Evolutionary conservation across 92 coral and sea anemone species (phyloP), one percentile per base, ranked within the genome.

Genomic region (Epizoanthus scotinus): DNA sequence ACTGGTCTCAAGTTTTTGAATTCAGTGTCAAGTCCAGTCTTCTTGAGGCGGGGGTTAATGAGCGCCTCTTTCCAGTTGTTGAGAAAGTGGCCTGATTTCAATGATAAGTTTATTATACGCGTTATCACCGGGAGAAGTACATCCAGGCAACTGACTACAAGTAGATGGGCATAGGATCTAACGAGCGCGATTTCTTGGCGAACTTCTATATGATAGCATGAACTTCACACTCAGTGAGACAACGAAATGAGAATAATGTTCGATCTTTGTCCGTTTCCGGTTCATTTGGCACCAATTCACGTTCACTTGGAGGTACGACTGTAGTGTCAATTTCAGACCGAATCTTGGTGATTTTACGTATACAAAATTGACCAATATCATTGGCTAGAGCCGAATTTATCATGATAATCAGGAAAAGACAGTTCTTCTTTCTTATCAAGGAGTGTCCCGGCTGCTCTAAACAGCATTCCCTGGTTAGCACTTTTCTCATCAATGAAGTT

Each of bases 391-490:
- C 31, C 5, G 83, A 77, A n/a, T 50, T n/a, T 67, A 8, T 77
- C 47, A 15, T 67, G 67, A 82, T 73, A 74, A 0, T 49, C 64
- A 22, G 73, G 83, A 56, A 78, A 67, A 20, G 67, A 64, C 61
- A 53, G 55, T 18, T 26, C 68, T 22, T 73, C 59, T 15, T 60
- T 66, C 79, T 22, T 78, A 59, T 83, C 86, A 14, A 89, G 82
- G 50, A 89, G 89, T 77, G 82, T 61, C 17, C 70, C 83, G 9
- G 87, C 84, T 2, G 86, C 82, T 34, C 38, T 59, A 64, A 89
- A 86, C 70, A 89, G 67, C 70, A 78, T 83, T 56, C 78, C 78
- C 67, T 89, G 83, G 83, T 89, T 70, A 19, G 74, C 78, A 52
- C 85, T 54, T 28, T 89, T 82, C n/a, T 86, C 90, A 59, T 49